A percentile compares a stretch with the other conserved stretches of the same genome.
Conservation (phyloP, 23 tunicate genomes). For the Botrylloides violaceus region DNA sequence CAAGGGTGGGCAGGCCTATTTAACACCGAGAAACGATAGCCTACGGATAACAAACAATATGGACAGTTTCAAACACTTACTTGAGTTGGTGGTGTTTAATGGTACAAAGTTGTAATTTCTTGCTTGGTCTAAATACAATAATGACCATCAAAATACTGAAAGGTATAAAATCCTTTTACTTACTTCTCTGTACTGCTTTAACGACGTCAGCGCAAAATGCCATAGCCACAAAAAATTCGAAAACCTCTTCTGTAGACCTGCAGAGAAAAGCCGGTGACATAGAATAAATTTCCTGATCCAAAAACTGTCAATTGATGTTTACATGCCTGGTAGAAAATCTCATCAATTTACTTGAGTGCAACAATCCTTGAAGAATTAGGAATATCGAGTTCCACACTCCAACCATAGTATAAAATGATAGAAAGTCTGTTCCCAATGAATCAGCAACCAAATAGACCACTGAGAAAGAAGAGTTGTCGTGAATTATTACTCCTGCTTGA, state of each 20-base stretch:
- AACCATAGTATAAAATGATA: slow-evolving; percentile 77
- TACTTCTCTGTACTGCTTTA: slow-evolving; percentile 51
- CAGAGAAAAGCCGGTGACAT: background rate
- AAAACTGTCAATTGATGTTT: background rate
- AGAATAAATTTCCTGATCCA: background rate
- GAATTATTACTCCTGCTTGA: too few species aligned
- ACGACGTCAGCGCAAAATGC: slow-evolving; percentile 90
- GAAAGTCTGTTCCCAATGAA: slow-evolving; percentile 38
- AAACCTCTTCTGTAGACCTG: slow-evolving; percentile 92
- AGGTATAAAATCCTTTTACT: too few species aligned
- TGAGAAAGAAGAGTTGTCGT: too few species aligned
- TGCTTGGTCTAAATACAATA: background rate
- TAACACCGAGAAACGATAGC: too few species aligned
- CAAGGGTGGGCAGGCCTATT: too few species aligned
- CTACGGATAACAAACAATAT: too few species aligned
- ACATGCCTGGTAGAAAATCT: slow-evolving; percentile 77
- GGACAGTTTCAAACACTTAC: too few species aligned
- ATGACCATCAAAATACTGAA: too few species aligned
- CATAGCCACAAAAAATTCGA: slow-evolving; percentile 82
- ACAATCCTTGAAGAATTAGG: slow-evolving; percentile 45
- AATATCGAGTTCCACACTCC: slow-evolving; percentile 84
- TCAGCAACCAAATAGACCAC: slow-evolving; percentile 59
- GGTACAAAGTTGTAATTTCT: slow-evolving; percentile 13
- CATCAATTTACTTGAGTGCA: slow-evolving; percentile 80
- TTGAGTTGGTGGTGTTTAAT: background rate